These are phyloP conservation scores for Ictalurus punctatus DNA, from an alignment of 2,113 vertebrate species.

Conservation along the genomic window DNA sequence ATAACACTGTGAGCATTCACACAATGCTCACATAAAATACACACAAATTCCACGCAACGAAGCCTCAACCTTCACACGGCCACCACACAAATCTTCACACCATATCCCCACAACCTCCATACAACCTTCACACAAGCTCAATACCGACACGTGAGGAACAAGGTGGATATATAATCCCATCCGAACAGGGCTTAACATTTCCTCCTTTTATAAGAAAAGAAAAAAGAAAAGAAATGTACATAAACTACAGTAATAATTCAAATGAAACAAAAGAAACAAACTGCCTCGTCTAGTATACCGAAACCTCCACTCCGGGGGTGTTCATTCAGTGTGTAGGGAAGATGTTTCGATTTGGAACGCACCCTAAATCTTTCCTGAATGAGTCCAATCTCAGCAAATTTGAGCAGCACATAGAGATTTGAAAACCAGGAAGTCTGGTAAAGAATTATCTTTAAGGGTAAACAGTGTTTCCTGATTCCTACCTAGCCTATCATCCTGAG, in stretches of 20 bases:
- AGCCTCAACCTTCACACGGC: too few species aligned
- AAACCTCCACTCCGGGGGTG: neutral
- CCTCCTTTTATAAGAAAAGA: too few species aligned
- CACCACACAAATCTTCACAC: too few species aligned
- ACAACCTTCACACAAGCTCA: neutral
- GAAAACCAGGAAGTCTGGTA: slow-evolving; percentile 12
- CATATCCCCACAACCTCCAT: too few species aligned
- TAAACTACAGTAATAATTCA: too few species aligned
- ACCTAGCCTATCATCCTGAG: neutral
- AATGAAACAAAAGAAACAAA: neutral
- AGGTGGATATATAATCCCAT: neutral
- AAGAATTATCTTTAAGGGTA: neutral
- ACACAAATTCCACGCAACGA: too few species aligned
- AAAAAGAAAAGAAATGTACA: too few species aligned
- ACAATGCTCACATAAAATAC: too few species aligned
- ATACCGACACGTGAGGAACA: neutral
- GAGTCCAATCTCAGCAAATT: neutral
- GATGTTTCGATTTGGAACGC: neutral
- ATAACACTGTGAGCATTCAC: too few species aligned
- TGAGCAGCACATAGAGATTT: neutral
- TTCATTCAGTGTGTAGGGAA: neutral
- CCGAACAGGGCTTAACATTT: neutral
- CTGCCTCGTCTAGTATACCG: neutral
- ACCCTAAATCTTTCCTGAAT: slow-evolving; percentile 13
- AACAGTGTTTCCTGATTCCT: neutral